These are phyloP conservation scores for Drosophila neotestacea DNA, from an alignment of 2,888 invertebrate species.

Conservation along the genomic window DNA sequence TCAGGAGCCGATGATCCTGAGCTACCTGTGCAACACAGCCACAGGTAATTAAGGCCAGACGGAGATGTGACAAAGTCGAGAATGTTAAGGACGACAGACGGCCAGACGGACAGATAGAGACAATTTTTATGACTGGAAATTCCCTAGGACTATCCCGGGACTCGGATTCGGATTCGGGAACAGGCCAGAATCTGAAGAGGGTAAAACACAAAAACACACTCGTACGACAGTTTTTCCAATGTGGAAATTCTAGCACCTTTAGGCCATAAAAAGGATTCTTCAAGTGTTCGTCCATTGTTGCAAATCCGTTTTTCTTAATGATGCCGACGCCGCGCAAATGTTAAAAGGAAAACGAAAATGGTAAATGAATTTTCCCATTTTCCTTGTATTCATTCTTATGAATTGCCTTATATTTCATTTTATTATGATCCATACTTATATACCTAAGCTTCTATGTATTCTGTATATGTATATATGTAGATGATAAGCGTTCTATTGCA, in stretches of 20 bases:
- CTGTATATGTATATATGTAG: too few relatives aligned
- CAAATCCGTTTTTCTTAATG: constrained; percentile 42
- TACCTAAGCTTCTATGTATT: not conserved
- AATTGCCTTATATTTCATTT: constrained; percentile 23
- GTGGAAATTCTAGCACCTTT: constrained; percentile 52
- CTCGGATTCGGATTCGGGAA: not conserved
- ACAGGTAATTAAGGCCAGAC: constrained; percentile 44
- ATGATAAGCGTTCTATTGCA: constrained; percentile 40
- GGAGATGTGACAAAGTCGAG: not conserved
- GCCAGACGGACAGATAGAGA: constrained; percentile 3
- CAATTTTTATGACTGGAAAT: constrained; percentile 53
- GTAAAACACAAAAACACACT: constrained; percentile 12
- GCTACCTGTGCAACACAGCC: constrained; percentile 2
- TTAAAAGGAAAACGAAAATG: constrained; percentile 30
- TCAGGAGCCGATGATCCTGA: constrained; percentile 23
- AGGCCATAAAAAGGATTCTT: constrained; percentile 47
- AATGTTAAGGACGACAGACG: not conserved
- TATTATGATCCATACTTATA: not conserved
- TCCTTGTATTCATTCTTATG: constrained; percentile 23
- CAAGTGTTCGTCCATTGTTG: constrained; percentile 47
- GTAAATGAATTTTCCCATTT: constrained; percentile 33
- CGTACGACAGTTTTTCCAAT: constrained; percentile 38
- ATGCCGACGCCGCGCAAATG: constrained; percentile 7
- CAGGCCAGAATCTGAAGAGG: constrained; percentile 5
- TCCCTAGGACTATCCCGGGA: constrained; percentile 24